phyloP scores from a whole-genome alignment of 92 coral and sea anemone genomes.

The Hydrozoanthus gracilis region DNA sequence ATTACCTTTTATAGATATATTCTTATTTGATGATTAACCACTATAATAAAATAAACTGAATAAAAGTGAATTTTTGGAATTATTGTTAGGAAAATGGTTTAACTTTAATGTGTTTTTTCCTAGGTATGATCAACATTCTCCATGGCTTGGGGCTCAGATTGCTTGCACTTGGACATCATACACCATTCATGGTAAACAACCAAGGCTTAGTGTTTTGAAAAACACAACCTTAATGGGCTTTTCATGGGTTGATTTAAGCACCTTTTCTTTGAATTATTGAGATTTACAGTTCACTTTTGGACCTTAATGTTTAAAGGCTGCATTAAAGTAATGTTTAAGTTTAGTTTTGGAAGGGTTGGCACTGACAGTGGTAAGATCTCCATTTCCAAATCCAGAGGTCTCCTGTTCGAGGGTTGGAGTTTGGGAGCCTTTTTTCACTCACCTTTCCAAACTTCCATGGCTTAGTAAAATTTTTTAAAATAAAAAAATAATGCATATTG shows the following conservation, averaged over 20 bases:
- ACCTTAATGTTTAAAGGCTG: too few relatives aligned
- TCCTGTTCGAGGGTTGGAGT: too few relatives aligned
- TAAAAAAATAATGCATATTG: too few relatives aligned
- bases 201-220: background rate
- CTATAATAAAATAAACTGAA: background rate
- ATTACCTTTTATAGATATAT: too few relatives aligned
- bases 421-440: too few relatives aligned
- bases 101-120: background rate
- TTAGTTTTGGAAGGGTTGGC: too few relatives aligned
- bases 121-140: constrained; percentile 95
- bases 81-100: background rate
- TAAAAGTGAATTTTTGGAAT: background rate
- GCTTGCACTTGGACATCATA: constrained; percentile 95
- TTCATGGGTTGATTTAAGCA: background rate
- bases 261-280: background rate
- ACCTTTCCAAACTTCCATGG: too few relatives aligned
- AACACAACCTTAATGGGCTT: background rate
- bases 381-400: too few relatives aligned
- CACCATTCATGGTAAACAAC: constrained; percentile 91
- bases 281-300: background rate
- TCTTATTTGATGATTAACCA: too few relatives aligned
- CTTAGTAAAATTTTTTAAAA: too few relatives aligned
- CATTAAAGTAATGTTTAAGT: too few relatives aligned
- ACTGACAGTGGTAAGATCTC: too few relatives aligned
- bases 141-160: constrained; percentile 97